phyloP scores from a whole-genome alignment of 1,140 invertebrate species.

The Pentalonia nigronervosa region DNA sequence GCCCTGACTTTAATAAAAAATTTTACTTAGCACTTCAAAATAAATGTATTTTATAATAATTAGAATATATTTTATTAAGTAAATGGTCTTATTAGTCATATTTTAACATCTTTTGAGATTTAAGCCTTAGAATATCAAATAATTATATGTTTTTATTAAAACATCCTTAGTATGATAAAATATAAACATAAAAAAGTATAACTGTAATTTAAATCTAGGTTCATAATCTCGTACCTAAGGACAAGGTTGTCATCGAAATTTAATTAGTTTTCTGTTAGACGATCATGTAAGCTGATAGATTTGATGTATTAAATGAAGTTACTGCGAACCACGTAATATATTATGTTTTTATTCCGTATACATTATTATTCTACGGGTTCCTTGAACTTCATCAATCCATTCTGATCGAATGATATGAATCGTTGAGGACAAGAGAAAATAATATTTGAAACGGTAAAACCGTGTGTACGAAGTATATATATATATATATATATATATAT shows the following conservation, averaged over 20 bases:
- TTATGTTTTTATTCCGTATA: neutral
- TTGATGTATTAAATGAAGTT: neutral
- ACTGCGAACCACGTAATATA: neutral
- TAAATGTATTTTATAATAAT: neutral
- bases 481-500: neutral
- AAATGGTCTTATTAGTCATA: neutral
- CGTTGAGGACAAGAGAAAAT: constrained; percentile 53
- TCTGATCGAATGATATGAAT: constrained; percentile 31
- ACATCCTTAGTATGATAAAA: neutral
- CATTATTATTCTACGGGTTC: neutral
- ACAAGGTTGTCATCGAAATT: neutral
- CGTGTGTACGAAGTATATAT: neutral
- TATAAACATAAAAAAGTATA: neutral
- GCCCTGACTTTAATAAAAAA: no score
- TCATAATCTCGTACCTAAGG: neutral
- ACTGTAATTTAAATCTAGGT: neutral
- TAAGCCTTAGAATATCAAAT: neutral
- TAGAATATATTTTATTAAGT: neutral
- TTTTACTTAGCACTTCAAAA: neutral
- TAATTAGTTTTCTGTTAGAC: neutral
- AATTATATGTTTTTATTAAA: neutral
- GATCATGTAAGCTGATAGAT: neutral
- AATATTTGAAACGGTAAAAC: constrained; percentile 51
- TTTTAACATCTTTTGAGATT: neutral
- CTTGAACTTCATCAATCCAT: neutral